Base-by-base conservation (phyloP, 2,113 vertebrate genomes). In the Datnioides undecimradiatus region DNA sequence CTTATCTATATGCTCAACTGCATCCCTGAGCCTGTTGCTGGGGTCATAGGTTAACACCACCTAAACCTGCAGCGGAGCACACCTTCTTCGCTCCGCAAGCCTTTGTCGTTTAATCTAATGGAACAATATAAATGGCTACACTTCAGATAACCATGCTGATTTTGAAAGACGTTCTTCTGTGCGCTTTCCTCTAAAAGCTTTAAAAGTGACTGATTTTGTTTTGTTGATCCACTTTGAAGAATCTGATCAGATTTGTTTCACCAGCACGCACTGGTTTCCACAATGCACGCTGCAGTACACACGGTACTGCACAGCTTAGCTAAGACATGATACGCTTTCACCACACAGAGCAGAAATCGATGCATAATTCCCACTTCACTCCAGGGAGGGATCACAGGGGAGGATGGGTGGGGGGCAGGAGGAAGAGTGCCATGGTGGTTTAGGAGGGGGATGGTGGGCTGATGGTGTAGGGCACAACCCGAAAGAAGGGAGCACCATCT, bases 311-410 rank as follows among this genome's bases (percentile, higher is more conserved):
- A 31, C 59, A 63, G 81, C 16, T 14, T 19, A 0, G 73, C 70
- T 79, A 71, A 85, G 46, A 62, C 58, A 31, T 73, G 64, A 76
- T 79, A 70, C n/a, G 7, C 60, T 80, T 79, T 80, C 75, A 68
- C 58, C 67, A 72, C 38, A 54, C 17, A 43, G 40, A 73, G 69
- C 12, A 77, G 36, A 81, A 87, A 90, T 91, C 83, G 49, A 94
- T 91, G 86, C 63, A 83, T 81, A 83, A 87, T 88, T 80, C 73
- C 82, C 68, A 71, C 71, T 72, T 90, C 86, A 62, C 63, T 76
- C 36, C 45, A 21, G 68, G 41, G 63, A 67, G 41, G 58, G 46
- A 33, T 6, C 70, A 21, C 21, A 29, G 46, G 36, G 36, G 25
- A 60, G 13, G 21, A 8, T 13, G 54, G 14, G 73, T 6, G 21